Conservation (phyloP, 1,140 invertebrate genomes). For the Drosophila pandora region DNA sequence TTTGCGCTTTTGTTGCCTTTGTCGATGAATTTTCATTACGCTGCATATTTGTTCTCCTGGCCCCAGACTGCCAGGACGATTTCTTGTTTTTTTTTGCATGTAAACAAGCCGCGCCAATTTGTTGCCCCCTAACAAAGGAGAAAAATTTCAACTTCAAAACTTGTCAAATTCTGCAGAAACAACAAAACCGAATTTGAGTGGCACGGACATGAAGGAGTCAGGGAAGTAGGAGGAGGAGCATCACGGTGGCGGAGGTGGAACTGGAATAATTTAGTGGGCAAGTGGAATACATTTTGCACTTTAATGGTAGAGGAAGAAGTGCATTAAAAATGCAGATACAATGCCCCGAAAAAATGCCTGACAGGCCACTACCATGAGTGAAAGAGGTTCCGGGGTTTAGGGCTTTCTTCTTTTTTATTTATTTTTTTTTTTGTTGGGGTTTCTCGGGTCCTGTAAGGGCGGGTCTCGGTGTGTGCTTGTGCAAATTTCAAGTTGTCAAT, state of each 20-base stretch:
- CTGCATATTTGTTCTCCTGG: slow-evolving; percentile 68
- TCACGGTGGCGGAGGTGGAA: neutral
- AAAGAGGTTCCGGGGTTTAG: neutral
- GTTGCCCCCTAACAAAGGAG: slow-evolving; percentile 45
- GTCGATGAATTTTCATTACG: slow-evolving; percentile 76
- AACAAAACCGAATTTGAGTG: slow-evolving; percentile 42
- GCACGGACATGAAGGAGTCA: slow-evolving; percentile 25
- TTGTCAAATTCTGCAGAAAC: slow-evolving; percentile 50
- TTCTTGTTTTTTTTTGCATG: slow-evolving; percentile 36
- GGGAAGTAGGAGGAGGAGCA: slow-evolving; percentile 17
- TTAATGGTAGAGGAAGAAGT: slow-evolving; percentile 61
- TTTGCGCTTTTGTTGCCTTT: slow-evolving; percentile 35
- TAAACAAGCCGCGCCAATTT: slow-evolving; percentile 77
- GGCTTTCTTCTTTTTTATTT: neutral
- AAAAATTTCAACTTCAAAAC: slow-evolving; percentile 45
- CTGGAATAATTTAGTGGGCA: slow-evolving; percentile 59
- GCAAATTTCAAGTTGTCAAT: slow-evolving; percentile 82
- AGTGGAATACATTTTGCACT: slow-evolving; percentile 68
- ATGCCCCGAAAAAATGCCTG: slow-evolving; percentile 53
- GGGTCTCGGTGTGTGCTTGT: slow-evolving; percentile 53
- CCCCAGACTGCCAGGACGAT: slow-evolving; percentile 1
- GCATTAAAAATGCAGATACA: slow-evolving; percentile 80
- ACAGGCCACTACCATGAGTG: slow-evolving; percentile 20
- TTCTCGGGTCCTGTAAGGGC: slow-evolving; percentile 11
- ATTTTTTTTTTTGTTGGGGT: slow-evolving; percentile 2